phyloP scores from a whole-genome alignment of 2,888 invertebrate genomes.

The Eutolmus rufibarbis region DNA sequence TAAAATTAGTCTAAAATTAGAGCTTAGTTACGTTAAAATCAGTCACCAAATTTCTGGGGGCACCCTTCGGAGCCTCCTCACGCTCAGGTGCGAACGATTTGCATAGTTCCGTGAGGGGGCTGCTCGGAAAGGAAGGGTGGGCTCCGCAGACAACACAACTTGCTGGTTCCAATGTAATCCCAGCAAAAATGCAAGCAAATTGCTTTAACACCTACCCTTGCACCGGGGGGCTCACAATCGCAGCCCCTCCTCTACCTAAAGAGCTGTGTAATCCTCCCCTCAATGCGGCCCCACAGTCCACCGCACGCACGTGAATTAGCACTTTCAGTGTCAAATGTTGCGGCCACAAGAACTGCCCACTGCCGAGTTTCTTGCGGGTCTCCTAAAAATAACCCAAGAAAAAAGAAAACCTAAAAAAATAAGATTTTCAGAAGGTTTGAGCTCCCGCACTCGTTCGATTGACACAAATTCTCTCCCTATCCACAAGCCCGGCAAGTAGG shows the following conservation, averaged over 20 bases:
- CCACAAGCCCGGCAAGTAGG: not conserved
- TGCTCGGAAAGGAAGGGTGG: not conserved
- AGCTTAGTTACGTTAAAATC: not conserved
- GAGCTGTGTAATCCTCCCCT: not conserved
- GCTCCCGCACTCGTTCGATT: not conserved
- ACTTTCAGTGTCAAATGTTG: not conserved
- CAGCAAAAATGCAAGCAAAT: not conserved
- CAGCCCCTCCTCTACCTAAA: not conserved
- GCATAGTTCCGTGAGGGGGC: not conserved
- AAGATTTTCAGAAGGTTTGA: not conserved
- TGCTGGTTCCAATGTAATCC: not conserved
- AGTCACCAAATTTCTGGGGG: not conserved
- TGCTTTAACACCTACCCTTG: not conserved
- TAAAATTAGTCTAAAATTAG: not conserved
- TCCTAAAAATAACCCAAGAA: not conserved
- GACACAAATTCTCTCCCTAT: conserved; percentile 7
- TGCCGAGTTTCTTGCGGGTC: not conserved
- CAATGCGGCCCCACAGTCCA: not conserved
- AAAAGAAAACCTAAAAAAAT: not conserved
- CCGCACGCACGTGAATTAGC: not conserved
- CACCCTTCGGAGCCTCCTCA: not conserved
- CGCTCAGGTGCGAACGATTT: not conserved
- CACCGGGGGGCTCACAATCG: not conserved
- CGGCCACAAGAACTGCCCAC: not conserved
- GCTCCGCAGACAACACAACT: not conserved